Evolutionary conservation across 30 jellyfish, hydroid and myxozoan species (phyloP).

Genomic region (Hydractinia echinata): DNA sequence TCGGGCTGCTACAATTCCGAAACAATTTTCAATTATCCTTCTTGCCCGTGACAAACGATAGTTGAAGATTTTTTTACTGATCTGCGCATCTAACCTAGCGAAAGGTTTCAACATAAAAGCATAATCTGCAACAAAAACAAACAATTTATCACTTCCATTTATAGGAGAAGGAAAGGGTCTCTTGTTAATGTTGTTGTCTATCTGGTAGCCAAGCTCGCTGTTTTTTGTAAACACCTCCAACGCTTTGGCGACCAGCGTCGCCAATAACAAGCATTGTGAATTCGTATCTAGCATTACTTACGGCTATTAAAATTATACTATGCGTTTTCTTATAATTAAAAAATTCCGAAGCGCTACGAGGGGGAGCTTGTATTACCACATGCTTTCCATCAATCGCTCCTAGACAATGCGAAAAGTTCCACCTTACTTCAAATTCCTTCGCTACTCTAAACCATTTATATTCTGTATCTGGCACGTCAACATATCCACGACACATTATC

Average conservation of each 20-base stretch:
- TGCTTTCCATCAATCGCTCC: too few relatives aligned
- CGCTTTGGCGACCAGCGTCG: background rate
- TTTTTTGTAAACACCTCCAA: background rate
- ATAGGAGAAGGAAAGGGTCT: slow-evolving; percentile 11
- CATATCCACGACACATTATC: too few relatives aligned
- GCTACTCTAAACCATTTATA: too few relatives aligned
- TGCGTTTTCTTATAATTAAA: slow-evolving; percentile 1
- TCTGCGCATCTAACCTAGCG: too few relatives aligned
- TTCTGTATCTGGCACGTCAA: too few relatives aligned
- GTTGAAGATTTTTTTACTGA: too few relatives aligned
- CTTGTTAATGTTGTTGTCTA: background rate
- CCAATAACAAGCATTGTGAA: background rate
- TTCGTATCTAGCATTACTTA: background rate
- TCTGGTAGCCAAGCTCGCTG: background rate
- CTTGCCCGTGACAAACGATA: too few relatives aligned
- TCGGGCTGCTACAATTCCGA: background rate
- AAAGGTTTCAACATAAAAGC: too few relatives aligned
- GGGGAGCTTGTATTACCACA: too few relatives aligned
- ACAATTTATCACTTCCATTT: slow-evolving; percentile 5
- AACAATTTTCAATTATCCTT: background rate
- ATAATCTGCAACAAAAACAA: background rate
- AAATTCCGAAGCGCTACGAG: background rate
- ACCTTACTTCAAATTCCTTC: too few relatives aligned
- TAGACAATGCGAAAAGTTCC: too few relatives aligned
- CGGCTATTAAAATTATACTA: background rate